phyloP scores from a whole-genome alignment of 2,888 invertebrate genomes.

The Orgyia antiqua region DNA sequence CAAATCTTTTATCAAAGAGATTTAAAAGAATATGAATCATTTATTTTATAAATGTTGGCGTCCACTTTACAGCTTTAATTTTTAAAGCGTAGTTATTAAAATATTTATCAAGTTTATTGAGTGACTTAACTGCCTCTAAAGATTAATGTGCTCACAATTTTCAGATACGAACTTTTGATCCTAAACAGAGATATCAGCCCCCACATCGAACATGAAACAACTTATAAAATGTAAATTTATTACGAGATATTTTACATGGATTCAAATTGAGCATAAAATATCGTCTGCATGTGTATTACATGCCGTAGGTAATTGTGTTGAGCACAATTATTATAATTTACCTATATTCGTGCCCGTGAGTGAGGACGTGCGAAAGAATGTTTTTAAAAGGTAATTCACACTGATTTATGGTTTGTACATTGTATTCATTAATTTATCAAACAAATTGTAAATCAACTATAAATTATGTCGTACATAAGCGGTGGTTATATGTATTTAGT shows the following conservation, averaged over 20 bases:
- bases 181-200: slow-evolving; percentile 68
- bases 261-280: slow-evolving; percentile 68
- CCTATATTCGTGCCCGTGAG: slow-evolving; percentile 69
- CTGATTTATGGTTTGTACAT: slow-evolving; percentile 60
- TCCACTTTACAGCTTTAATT: too few species aligned
- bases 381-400: slow-evolving; percentile 56
- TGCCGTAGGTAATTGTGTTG: slow-evolving; percentile 67
- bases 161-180: slow-evolving; percentile 53
- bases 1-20: too few species aligned
- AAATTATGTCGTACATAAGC: slow-evolving; percentile 24
- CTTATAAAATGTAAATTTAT: slow-evolving; percentile 76
- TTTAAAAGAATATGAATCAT: too few species aligned
- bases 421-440: slow-evolving; percentile 47
- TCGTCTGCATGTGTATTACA: slow-evolving; percentile 62
- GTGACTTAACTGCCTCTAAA: too few species aligned
- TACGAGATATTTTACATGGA: slow-evolving; percentile 74
- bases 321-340: slow-evolving; percentile 76
- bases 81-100: too few species aligned
- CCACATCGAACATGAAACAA: slow-evolving; percentile 50
- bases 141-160: slow-evolving; percentile 52
- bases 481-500: slow-evolving; percentile 30
- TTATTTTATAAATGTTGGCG: too few species aligned
- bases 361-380: slow-evolving; percentile 75
- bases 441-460: slow-evolving; percentile 30
- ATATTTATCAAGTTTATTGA: too few species aligned